A percentile compares a stretch with the other conserved stretches of the same genome.
phyloP scores from a whole-genome alignment of 2,888 invertebrate species.

The Mesorhabditis spiculigera region DNA sequence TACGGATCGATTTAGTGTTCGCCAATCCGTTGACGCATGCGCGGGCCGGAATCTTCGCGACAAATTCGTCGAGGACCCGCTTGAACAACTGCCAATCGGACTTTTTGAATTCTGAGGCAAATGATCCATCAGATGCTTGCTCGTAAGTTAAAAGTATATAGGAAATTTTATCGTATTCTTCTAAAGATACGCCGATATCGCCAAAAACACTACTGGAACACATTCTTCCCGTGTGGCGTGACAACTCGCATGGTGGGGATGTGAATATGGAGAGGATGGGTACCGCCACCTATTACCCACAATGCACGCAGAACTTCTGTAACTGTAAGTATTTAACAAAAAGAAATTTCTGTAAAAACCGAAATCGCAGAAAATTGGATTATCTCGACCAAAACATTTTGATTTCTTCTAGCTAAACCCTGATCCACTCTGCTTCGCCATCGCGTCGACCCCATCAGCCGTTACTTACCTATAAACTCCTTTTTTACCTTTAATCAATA shows the following conservation, averaged over 20 bases:
- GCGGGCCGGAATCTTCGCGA: slow-evolving; percentile 24
- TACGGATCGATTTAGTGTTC: slow-evolving; percentile 28
- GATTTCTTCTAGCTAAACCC: too few species aligned
- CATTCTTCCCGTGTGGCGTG: slow-evolving; percentile 28
- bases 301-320: slow-evolving; percentile 40
- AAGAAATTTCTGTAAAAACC: not conserved
- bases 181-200: slow-evolving; percentile 26
- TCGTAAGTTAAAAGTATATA: slow-evolving; percentile 17
- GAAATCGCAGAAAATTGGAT: too few species aligned
- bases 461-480: too few species aligned
- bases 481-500: too few species aligned
- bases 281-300: slow-evolving; percentile 35
- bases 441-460: too few species aligned
- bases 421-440: too few species aligned
- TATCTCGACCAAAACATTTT: too few species aligned
- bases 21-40: slow-evolving; percentile 38
- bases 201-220: slow-evolving; percentile 23
- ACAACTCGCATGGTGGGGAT: slow-evolving; percentile 34
- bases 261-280: slow-evolving; percentile 42
- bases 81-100: slow-evolving; percentile 7
- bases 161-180: not conserved
- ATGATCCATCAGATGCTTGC: slow-evolving; percentile 24
- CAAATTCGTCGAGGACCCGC: slow-evolving; percentile 20
- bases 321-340: slow-evolving; percentile 26
- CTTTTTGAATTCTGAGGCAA: not conserved